Base-by-base conservation (phyloP, 2,888 invertebrate genomes). In the Baccha elongata region DNA sequence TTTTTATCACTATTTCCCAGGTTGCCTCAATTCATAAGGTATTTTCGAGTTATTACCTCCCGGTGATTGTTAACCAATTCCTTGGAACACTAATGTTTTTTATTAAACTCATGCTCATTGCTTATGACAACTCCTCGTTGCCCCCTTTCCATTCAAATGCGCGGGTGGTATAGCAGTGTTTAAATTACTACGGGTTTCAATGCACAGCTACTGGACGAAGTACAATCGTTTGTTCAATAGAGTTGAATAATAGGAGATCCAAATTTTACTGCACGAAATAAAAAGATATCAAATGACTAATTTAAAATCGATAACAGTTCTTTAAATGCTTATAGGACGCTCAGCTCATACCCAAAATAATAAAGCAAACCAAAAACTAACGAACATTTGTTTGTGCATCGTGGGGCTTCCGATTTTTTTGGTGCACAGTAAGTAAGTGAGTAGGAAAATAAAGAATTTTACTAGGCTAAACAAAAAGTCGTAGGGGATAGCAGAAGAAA, bases 351-450 rank as follows among this genome's bases (percentile, higher is more conserved):
- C n/a, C n/a, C n/a, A 44, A 44, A 44, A 44, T n/a, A 46, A 46
- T 21, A 23, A 21, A 21, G 1, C 15, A 0, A 46, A 46, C 5
- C 3, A 21, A 21, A 46, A 21, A 48, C 7, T 23, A 7, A 10
- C 35, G 11, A 6, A 6, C 8, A 48, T 19, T 7, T 50, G 26
- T n/a, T n/a, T n/a, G 8, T 19, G 42, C 60, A 62, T 21, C 46
- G 62, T 62, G 62, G 62, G 62, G 46, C 46, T 62, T 62, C 46
- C 13, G 13, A 46, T 1, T 46, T 62, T 10, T n/a, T 60, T 3
- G 19, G 40, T 11, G 11, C 1, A 44, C 44, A 60, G n/a, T n/a
- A n/a, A n/a, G n/a, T n/a, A n/a, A n/a, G n/a, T n/a, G n/a, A n/a
- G n/a, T n/a, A n/a, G n/a, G n/a, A n/a, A n/a, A n/a, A n/a, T n/a